These are phyloP conservation scores for Rhabdomys dilectus DNA, from an alignment of 2,113 vertebrate genomes.

Conservation along the genomic window DNA sequence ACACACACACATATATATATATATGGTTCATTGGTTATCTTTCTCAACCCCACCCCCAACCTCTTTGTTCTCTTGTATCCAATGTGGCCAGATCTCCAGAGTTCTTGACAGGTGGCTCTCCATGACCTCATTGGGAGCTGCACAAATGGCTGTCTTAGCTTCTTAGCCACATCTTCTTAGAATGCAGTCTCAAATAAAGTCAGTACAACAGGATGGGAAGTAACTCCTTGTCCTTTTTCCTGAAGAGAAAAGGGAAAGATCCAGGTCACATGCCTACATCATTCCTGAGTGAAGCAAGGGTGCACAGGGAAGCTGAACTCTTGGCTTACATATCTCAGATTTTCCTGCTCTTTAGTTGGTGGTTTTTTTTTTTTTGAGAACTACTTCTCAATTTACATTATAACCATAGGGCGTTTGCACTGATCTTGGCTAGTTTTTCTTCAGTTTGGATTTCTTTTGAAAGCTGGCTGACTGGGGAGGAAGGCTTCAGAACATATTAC, in stretches of 20 bases:
- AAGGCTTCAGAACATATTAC: background rate
- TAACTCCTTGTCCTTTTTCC: background rate
- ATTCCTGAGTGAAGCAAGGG: background rate
- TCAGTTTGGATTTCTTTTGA: background rate
- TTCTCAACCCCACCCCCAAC: too few relatives aligned
- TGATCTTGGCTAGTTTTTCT: background rate
- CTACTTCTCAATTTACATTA: slow-evolving; percentile 9
- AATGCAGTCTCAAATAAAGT: background rate
- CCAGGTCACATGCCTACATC: background rate
- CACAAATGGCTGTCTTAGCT: background rate
- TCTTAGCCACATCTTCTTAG: background rate
- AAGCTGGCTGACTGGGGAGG: background rate
- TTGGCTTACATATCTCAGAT: background rate
- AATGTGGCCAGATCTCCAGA: rapidly evolving
- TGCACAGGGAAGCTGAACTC: rapidly evolving
- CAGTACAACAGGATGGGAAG: background rate
- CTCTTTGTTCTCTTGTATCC: background rate
- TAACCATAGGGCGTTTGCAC: background rate
- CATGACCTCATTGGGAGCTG: background rate
- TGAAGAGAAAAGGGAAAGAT: background rate
- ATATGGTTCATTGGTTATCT: background rate
- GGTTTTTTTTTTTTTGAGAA: background rate
- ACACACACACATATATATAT: too few relatives aligned
- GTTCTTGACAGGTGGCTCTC: background rate
- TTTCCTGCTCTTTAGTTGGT: background rate